These are phyloP conservation scores for Teinopalpus imperialis DNA, from an alignment of 2,888 invertebrate species.

Conservation along the genomic window DNA sequence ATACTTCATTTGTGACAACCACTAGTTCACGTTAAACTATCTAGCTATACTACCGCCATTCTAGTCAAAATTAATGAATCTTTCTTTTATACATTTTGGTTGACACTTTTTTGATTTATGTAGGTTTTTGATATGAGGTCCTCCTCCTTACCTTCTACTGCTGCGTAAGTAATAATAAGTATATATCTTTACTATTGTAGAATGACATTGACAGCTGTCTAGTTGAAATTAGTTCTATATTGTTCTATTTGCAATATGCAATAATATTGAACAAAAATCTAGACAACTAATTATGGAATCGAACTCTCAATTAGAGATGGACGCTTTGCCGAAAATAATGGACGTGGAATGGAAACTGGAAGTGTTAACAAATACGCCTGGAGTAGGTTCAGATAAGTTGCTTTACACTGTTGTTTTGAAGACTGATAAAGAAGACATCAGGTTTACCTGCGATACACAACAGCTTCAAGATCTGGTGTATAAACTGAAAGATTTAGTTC, in stretches of 20 bases:
- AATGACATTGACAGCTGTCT: background rate
- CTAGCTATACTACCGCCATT: too few relatives aligned
- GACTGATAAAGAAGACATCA: constrained; percentile 72
- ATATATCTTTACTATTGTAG: too few relatives aligned
- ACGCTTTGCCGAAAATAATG: constrained; percentile 74
- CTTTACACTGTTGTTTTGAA: constrained; percentile 68
- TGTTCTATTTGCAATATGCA: background rate
- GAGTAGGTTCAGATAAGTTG: constrained; percentile 65
- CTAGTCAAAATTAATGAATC: too few relatives aligned
- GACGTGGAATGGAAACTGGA: constrained; percentile 84
- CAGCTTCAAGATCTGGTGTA: constrained; percentile 85
- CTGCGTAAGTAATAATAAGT: too few relatives aligned
- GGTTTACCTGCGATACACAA: constrained; percentile 83
- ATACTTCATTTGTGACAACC: too few relatives aligned
- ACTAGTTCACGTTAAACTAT: too few relatives aligned
- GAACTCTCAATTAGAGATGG: constrained; percentile 36
- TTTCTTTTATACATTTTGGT: too few relatives aligned
- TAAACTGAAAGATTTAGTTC: constrained; percentile 84
- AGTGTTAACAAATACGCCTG: constrained; percentile 66
- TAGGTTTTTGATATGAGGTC: too few relatives aligned
- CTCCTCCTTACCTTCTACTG: too few relatives aligned
- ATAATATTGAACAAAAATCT: background rate
- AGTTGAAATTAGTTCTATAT: background rate
- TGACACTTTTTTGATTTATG: too few relatives aligned
- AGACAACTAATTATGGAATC: too few relatives aligned